Evolutionary conservation across 2,888 invertebrate genomes (phyloP), one percentile per base, ranked within the genome.

Genomic region (Diachrysia chrysitis): DNA sequence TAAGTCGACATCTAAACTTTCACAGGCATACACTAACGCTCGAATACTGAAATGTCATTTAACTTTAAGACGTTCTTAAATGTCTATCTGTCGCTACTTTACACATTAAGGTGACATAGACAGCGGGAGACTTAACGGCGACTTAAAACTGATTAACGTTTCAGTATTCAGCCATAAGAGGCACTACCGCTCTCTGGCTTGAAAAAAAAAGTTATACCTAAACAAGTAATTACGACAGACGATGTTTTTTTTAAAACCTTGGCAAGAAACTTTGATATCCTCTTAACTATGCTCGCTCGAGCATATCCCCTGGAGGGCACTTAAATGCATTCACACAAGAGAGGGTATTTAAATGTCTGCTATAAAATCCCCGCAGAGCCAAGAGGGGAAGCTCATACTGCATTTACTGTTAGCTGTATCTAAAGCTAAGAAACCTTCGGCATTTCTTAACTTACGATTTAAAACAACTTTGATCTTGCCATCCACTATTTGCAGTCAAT

Each of bases 341-440:
- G 79, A 73, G 83, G 66, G 83, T 83, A 83, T 87, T 85, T 85
- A 87, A 86, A 86, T 75, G 82, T 79, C 78, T 81, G 77, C 69
- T 63, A 68, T 63, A 59, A 79, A 82, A 82, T 72, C 63, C 69
- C 76, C 79, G 69, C 64, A 66, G 61, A 66, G 76, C 65, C 59
- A 66, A 76, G 19, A 74, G 67, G 48, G n/a, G 9, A 19, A 17
- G 58, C 53, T 51, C 72, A 37, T 25, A 63, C 55, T 25, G 58
- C 56, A 62, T 48, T 58, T 53, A 66, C 59, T 66, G 56, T 71
- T 60, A 58, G 56, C 63, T 60, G 7, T 51, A n/a, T n/a, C 58
- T 58, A 51, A 32, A 29, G 51, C 37, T 46, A 63, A 56, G 62
- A 63, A 21, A n/a, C n/a, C 0, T 0, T 29, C 23, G 32, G 32